phyloP scores from a whole-genome alignment of 92 coral and sea anemone species.

The Isaurus tuberculatus region DNA sequence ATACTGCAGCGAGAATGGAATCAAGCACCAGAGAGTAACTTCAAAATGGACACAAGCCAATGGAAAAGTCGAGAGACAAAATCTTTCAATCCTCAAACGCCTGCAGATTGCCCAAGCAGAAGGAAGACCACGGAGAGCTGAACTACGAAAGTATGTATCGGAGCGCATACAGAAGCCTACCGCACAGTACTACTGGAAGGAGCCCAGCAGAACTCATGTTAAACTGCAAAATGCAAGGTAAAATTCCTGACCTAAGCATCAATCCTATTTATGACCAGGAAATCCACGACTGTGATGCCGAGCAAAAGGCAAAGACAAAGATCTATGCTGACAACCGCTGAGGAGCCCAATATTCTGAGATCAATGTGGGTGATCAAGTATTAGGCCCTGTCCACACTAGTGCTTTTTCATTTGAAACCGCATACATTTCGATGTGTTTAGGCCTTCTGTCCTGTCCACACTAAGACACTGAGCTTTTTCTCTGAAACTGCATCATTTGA shows the following conservation, averaged over 20 bases:
- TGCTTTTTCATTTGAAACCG: too few species aligned
- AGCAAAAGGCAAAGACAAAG: conserved; percentile 46
- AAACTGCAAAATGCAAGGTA: conserved; percentile 57
- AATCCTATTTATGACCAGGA: conserved; percentile 28
- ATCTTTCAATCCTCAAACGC: conserved; percentile 52
- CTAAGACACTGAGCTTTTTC: too few species aligned
- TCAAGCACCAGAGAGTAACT: conserved; percentile 56
- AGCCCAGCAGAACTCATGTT: conserved; percentile 64
- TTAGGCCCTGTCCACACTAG: too few species aligned
- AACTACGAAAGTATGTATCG: conserved; percentile 45
- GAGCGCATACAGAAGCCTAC: conserved; percentile 49
- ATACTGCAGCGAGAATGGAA: conserved; percentile 56
- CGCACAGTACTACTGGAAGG: conserved; percentile 60
- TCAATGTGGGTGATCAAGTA: conserved; percentile 58
- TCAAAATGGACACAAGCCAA: conserved; percentile 71
- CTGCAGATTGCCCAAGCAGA: conserved; percentile 71
- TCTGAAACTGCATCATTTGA: too few species aligned
- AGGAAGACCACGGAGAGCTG: conserved; percentile 41
- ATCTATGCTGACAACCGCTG: conserved; percentile 32
- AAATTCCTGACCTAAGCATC: conserved; percentile 49
- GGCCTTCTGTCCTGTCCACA: too few species aligned
- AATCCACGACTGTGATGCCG: conserved; percentile 27
- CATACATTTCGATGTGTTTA: too few species aligned
- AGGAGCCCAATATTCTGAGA: conserved; percentile 7
- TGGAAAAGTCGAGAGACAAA: conserved; percentile 59